Evolutionary conservation across 2,797 vertebrate genomes (phyloP).

Genomic region (Arrhamphus sclerolepis): DNA sequence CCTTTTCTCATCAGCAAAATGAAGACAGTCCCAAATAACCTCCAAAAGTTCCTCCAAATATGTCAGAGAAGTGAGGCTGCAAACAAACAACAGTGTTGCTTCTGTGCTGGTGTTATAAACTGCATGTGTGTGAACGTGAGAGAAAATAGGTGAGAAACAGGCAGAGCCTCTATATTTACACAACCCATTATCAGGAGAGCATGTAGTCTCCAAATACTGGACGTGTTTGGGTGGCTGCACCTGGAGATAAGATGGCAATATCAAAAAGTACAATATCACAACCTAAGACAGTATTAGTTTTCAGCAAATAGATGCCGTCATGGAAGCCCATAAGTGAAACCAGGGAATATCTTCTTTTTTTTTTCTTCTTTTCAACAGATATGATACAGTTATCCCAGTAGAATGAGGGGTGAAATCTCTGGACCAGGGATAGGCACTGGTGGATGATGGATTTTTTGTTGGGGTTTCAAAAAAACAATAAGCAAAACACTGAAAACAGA

Average conservation of each 20-base stretch:
- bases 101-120: conserved; percentile 1
- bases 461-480: conserved; percentile 2
- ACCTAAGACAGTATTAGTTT: conserved; percentile 67
- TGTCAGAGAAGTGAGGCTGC: too few relatives aligned
- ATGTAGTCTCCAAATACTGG: conserved; percentile 57
- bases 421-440: conserved; percentile 26
- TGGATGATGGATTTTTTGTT: conserved; percentile 28
- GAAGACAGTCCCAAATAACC: too few relatives aligned
- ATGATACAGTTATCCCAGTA: conserved; percentile 27
- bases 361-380: conserved; percentile 23
- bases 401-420: conserved; percentile 28
- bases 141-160: conserved; percentile 31
- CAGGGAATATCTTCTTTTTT: conserved; percentile 23
- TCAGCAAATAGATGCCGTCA: conserved; percentile 61
- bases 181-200: conserved; percentile 51
- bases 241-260: conserved; percentile 71
- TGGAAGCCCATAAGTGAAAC: conserved; percentile 48
- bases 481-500: conserved; percentile 1
- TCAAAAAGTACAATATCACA: conserved; percentile 53
- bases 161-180: conserved; percentile 46
- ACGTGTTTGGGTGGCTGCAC: conserved; percentile 66
- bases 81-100: neutral
- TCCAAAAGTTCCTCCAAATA: too few relatives aligned
- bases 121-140: conserved; percentile 28
- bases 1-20: too few relatives aligned